Conservation (phyloP, 2,888 invertebrate genomes). For the Sesamia inferens region DNA sequence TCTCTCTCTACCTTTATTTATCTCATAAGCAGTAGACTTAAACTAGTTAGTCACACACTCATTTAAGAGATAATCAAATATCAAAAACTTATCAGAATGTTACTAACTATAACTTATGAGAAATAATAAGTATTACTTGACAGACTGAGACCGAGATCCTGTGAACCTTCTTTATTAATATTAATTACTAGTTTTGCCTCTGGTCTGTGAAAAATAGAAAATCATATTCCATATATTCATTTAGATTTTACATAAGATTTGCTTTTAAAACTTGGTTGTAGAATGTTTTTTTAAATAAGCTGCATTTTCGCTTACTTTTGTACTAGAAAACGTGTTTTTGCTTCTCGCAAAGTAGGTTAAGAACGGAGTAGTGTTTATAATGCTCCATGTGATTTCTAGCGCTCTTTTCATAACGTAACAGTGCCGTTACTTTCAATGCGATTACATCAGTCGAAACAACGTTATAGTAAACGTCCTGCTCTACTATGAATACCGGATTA, state of each 20-base stretch:
- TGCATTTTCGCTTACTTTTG: not conserved
- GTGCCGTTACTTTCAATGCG: constrained; percentile 33
- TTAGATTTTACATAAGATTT: not conserved
- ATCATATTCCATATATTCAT: not conserved
- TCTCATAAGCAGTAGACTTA: too few species aligned
- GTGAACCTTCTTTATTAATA: too few species aligned
- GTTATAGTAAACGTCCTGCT: not conserved
- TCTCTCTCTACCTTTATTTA: too few species aligned
- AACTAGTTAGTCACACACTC: too few species aligned
- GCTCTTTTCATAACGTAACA: constrained; percentile 26
- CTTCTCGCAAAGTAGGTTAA: constrained; percentile 9
- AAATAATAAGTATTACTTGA: too few species aligned
- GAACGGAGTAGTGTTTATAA: constrained; percentile 23
- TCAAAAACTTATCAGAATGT: too few species aligned
- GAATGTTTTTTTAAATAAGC: not conserved
- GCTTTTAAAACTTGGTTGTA: not conserved
- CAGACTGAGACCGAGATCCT: too few species aligned
- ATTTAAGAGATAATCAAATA: too few species aligned
- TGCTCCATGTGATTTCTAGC: constrained; percentile 16
- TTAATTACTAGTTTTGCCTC: too few species aligned
- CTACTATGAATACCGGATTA: constrained; percentile 30
- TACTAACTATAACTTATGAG: too few species aligned
- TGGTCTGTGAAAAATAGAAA: not conserved
- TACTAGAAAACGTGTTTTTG: not conserved
- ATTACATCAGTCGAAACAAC: constrained; percentile 7